Percentiles rank a stretch among this genome's conserved stretches.
Conservation (phyloP, 2,888 invertebrate genomes). For the Xestoiulus laeticollis region DNA sequence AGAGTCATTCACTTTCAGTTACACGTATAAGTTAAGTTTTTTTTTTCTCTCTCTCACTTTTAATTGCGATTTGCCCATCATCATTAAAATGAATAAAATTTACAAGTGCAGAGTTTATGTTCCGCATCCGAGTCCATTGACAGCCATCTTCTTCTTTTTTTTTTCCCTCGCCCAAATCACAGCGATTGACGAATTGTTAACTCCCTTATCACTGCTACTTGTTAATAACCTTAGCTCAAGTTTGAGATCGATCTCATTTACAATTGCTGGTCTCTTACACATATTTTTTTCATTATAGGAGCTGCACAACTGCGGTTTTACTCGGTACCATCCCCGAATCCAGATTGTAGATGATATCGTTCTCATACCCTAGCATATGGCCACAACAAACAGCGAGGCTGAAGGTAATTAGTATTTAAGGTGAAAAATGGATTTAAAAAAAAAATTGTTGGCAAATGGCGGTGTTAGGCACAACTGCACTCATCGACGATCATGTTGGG, state of each 20-base stretch:
- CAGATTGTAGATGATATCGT: not conserved
- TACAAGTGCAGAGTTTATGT: not conserved
- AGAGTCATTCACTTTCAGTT: not conserved
- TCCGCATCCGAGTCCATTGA: not conserved
- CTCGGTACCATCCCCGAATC: too few species aligned
- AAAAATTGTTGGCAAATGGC: constrained; percentile 10
- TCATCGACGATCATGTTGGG: constrained; percentile 97
- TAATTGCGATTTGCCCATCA: constrained; percentile 35
- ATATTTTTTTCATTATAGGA: not conserved
- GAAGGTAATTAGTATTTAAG: not conserved
- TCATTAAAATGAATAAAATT: constrained; percentile 24
- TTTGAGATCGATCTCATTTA: not conserved
- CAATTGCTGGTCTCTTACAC: not conserved
- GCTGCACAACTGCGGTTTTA: too few species aligned
- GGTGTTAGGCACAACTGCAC: constrained; percentile 86
- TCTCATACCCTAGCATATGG: not conserved
- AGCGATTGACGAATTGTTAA: constrained; percentile 36
- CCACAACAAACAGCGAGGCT: not conserved
- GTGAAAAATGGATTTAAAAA: not conserved
- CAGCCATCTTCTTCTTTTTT: not conserved
- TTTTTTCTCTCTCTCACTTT: too few species aligned
- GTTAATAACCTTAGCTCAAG: not conserved
- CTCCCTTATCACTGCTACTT: not conserved
- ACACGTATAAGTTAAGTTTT: constrained; percentile 14
- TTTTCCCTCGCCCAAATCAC: constrained; percentile 13